Evolutionary conservation across 2,113 vertebrate genomes (phyloP), one percentile per base, ranked within the genome.

Genomic region (Bostrychus sinensis): DNA sequence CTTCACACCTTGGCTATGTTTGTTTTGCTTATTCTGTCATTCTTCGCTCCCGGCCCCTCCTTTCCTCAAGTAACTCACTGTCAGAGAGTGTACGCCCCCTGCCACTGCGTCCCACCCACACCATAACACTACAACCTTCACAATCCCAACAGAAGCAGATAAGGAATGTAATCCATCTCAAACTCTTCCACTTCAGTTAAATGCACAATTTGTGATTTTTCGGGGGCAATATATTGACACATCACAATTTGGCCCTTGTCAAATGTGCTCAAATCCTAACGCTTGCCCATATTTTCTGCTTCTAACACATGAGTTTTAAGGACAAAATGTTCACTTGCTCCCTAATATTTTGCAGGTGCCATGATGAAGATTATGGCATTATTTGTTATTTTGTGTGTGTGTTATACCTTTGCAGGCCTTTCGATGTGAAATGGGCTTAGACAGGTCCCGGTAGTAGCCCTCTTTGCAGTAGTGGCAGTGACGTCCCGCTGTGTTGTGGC

Each of bases 391-490:
- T 11, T 22, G 39, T 22, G 22, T 34, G 8, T 10, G 60, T 58
- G 3, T 39, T 22, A 43, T 94, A 98, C 96, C 96, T 95, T 96
- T 98, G 93, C 96, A 98, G 82, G 96, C 96, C 67, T 98, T 98
- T 77, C 96, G 91, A 90, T 98, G 95, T 11, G 95, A 94, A 92
- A 98, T 96, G 66, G 95, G 91, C 78, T 98, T 98, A 81, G 93
- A 95, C 93, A 97, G 92, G 90, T 98, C 96, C 0, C 96, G 82
- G 91, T 95, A 98, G 91, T 95, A 98, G 65, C 96, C 96, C 87
- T 98, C 96, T 82, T 96, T 97, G 90, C 96, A 98, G 92, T 98
- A 98, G 85, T 98, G 96, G 87, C 96, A 98, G 88, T 98, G 96
- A 16, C 96, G 91, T 0, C 96, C 96, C 0, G 96, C 96, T 0